These are phyloP conservation scores for Sebastes minor DNA, from an alignment of 2,797 vertebrate genomes.

Conservation along the genomic window DNA sequence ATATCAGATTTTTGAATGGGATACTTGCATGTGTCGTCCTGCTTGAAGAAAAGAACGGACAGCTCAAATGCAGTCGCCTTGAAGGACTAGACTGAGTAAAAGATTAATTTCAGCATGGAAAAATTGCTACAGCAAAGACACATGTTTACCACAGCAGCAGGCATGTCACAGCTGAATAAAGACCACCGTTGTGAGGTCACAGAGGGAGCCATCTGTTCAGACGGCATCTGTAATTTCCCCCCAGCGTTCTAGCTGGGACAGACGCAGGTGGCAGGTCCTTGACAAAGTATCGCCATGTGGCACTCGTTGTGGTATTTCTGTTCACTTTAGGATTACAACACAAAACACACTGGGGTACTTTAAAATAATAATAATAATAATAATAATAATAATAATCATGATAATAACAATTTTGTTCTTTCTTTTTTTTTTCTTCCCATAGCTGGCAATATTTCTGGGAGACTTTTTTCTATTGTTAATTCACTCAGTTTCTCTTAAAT, in stretches of 20 bases:
- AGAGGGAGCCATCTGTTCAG: conserved; percentile 24
- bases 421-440: not conserved
- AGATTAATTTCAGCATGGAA: not conserved
- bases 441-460: not conserved
- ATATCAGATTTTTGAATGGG: not conserved
- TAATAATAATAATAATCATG: not conserved
- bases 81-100: not conserved
- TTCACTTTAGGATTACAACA: not conserved
- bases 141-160: conserved; percentile 16
- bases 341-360: not conserved
- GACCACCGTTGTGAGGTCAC: conserved; percentile 16
- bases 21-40: not conserved
- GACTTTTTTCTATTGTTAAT: not conserved
- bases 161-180: conserved; percentile 19
- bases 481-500: not conserved
- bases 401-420: not conserved
- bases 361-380: not conserved
- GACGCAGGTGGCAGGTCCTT: not conserved
- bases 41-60: not conserved
- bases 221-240: conserved; percentile 3
- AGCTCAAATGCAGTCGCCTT: not conserved
- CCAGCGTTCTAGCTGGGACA: not conserved
- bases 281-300: not conserved
- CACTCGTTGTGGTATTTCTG: not conserved
- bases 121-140: not conserved